A percentile compares a stretch with the other conserved stretches of the same genome.
These are phyloP conservation scores for Gerris lacustris DNA, from an alignment of 2,888 invertebrate species.

Conservation along the genomic window DNA sequence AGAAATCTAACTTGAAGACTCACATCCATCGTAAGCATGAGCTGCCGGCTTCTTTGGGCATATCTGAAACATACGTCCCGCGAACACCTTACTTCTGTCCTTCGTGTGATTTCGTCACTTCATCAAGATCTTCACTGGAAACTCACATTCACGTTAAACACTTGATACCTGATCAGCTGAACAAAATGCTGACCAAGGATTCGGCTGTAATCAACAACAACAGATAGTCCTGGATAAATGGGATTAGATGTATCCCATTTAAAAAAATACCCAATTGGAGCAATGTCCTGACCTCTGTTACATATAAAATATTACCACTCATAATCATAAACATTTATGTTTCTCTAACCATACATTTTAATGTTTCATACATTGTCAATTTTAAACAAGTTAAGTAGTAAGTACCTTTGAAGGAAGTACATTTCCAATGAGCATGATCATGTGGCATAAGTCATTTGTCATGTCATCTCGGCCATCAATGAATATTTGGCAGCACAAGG, in stretches of 20 bases:
- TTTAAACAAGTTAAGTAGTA: too few species aligned
- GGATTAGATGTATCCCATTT: background rate
- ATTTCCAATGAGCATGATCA: too few species aligned
- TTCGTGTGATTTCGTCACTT: background rate
- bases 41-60: background rate
- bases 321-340: too few species aligned
- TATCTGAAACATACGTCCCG: background rate
- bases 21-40: conserved; percentile 21
- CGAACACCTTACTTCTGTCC: background rate
- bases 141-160: background rate
- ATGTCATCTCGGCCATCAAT: too few species aligned
- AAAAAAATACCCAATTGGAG: background rate
- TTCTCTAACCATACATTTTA: too few species aligned
- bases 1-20: conserved; percentile 35
- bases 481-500: too few species aligned
- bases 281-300: too few species aligned
- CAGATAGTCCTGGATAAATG: background rate
- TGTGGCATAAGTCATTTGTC: too few species aligned
- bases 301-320: too few species aligned
- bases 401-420: too few species aligned
- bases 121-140: background rate
- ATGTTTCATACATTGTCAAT: too few species aligned
- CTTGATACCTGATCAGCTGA: background rate
- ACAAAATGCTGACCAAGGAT: background rate
- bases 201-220: background rate